Evolutionary conservation across 2,888 invertebrate species (phyloP), one percentile per base, ranked within the genome.

Genomic region (Dicranocentrus wangi): DNA sequence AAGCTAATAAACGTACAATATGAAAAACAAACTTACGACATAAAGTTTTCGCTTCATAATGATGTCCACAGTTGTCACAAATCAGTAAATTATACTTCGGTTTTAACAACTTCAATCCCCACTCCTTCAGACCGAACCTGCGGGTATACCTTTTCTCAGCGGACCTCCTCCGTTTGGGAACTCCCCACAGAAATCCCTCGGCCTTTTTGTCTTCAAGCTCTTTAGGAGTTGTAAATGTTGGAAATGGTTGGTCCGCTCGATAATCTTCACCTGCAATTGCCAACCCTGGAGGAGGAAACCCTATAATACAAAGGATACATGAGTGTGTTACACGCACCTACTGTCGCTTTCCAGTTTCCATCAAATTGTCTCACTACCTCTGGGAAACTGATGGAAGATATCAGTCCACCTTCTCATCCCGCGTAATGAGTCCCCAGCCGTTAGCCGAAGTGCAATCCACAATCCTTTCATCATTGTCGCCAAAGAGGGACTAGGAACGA

Each of bases 11-110:
- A 42, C 25, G 7, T 25, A 68, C 23, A 47, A 69, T 19, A 47
- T 25, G 17, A 21, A 17, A 55, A 1, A 8, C 25, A 15, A 47
- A 90, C 91, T 91, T 91, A 96, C 96, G 93, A 89, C 98, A 98
- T 60, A 98, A 90, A 63, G 92, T 90, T 61, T 93, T 93, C 76
- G 91, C 90, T 89, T 96, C 94, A 88, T 95, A 92, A 89, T 94
- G 92, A 88, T 94, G 92, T 0, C 98, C 98, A 89, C 98, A 98
- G 60, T 92, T 92, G 83, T 92, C 90, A 87, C 98, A 98, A 0
- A 92, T 91, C 83, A 93, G 90, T 32, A 98, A 90, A 88, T 94
- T 92, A 2, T 90, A 93, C 88, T 94, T 95, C 0, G 94, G 93
- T 25, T 90, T 90, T 15, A 94, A 88, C 82, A 93, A 91, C 89